Evolutionary conservation across 2,113 vertebrate species (phyloP).

Genomic region (Saguinus midas): DNA sequence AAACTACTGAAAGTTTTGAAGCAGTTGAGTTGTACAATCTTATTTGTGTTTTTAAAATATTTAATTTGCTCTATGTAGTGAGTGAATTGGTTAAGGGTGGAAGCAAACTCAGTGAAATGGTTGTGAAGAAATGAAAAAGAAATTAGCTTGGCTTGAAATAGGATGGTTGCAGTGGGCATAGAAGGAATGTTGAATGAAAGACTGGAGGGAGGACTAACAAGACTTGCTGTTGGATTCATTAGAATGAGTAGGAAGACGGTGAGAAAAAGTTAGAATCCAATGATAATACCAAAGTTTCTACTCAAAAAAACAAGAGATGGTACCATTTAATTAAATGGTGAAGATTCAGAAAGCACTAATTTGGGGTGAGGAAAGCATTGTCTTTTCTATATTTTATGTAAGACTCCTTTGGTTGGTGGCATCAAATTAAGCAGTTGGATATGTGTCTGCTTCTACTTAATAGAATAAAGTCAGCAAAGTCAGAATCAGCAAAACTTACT

Average conservation of each 20-base stretch:
- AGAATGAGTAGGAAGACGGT: no score
- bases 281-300: not conserved
- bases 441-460: not conserved
- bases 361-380: not conserved
- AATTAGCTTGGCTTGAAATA: not conserved
- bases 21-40: not conserved
- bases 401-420: not conserved
- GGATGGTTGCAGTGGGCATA: not conserved
- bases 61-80: not conserved
- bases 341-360: not conserved
- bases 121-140: not conserved
- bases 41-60: not conserved
- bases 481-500: not conserved
- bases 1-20: not conserved
- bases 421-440: not conserved
- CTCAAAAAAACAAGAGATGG: not conserved
- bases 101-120: not conserved
- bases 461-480: not conserved
- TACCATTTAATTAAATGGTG: not conserved
- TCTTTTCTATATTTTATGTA: not conserved
- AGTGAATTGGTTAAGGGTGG: not conserved
- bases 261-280: not conserved
- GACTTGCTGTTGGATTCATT: not conserved
- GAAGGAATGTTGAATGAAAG: not conserved
- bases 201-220: accelerated